Percentiles rank a stretch among this genome's conserved stretches.
phyloP scores from a whole-genome alignment of 1,140 invertebrate genomes.

The Brachionus koreanus region DNA sequence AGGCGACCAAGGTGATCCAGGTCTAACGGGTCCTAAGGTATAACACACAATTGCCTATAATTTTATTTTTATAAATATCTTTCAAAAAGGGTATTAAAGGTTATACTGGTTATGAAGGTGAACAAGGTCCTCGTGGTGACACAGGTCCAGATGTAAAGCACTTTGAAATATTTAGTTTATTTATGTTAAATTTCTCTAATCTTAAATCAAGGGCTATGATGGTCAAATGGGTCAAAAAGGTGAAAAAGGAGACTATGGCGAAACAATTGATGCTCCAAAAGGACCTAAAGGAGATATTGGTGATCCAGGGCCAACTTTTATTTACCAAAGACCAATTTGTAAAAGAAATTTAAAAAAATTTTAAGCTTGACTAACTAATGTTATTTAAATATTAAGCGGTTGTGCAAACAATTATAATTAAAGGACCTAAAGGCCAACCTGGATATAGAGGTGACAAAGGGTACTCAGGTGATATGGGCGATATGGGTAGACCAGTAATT shows the following conservation, averaged over 20 bases:
- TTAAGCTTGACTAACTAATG: neutral
- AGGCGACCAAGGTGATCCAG: conserved; percentile 2
- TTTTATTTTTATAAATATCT: neutral
- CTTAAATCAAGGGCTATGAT: neutral
- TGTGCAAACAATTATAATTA: neutral
- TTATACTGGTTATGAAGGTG: conserved; percentile 8
- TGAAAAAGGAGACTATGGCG: conserved; percentile 42
- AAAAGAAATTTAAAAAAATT: neutral
- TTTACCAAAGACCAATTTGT: conserved; percentile 5
- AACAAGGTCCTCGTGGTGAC: conserved; percentile 17
- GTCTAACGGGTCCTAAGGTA: neutral
- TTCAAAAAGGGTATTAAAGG: conserved; percentile 4
- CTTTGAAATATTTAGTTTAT: neutral
- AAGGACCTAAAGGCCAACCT: neutral
- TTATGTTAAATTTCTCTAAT: neutral
- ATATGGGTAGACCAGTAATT: conserved; percentile 31
- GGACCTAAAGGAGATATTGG: conserved; percentile 12
- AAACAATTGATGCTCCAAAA: neutral
- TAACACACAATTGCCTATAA: neutral
- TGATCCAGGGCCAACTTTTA: conserved; percentile 5
- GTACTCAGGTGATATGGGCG: neutral
- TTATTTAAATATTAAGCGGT: neutral
- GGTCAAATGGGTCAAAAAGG: conserved; percentile 4
- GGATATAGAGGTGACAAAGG: conserved; percentile 3
- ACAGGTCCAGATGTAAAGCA: conserved; percentile 13